These are phyloP conservation scores for Diglossa cyanea DNA, from an alignment of 2,797 vertebrate genomes.

Conservation along the genomic window DNA sequence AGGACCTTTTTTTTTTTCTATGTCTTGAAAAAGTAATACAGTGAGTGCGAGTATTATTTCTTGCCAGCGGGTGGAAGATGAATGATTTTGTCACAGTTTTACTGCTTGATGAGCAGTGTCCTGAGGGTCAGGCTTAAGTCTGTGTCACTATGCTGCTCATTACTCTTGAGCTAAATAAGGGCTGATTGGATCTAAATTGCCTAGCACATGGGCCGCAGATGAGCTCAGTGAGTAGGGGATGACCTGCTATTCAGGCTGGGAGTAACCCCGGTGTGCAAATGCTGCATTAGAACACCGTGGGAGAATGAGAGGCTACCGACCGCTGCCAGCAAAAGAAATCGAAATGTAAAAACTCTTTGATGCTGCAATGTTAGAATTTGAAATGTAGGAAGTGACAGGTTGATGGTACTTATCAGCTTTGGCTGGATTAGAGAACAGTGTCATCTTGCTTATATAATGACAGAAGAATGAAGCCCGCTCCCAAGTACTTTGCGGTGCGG, in stretches of 20 bases:
- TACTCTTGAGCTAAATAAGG: conserved; percentile 90
- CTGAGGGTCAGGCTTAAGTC: conserved; percentile 89
- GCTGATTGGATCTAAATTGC: conserved; percentile 90
- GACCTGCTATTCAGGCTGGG: conserved; percentile 87
- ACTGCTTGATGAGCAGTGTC: conserved; percentile 89
- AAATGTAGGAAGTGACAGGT: conserved; percentile 87
- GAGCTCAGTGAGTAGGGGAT: conserved; percentile 86
- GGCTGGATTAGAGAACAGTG: conserved; percentile 86
- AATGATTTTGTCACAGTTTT: conserved; percentile 89
- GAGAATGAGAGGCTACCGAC: conserved; percentile 83
- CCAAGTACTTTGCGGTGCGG: conserved; percentile 67
- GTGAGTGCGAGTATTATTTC: conserved; percentile 87
- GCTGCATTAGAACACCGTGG: conserved; percentile 85
- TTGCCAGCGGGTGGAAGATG: conserved; percentile 88
- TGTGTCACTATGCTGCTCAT: conserved; percentile 89
- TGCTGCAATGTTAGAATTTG: conserved; percentile 85
- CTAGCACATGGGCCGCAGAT: conserved; percentile 85
- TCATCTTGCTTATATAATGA: conserved; percentile 85
- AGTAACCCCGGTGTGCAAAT: conserved; percentile 86
- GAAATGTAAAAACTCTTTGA: conserved; percentile 88
- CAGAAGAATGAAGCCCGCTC: conserved; percentile 81
- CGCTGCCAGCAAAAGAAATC: conserved; percentile 86
- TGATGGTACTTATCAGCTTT: conserved; percentile 88
- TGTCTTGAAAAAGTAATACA: conserved; percentile 87
- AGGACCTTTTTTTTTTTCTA: conserved; percentile 75